phyloP scores from a whole-genome alignment of 2,797 vertebrate species.

The Gadopsis marmoratus region DNA sequence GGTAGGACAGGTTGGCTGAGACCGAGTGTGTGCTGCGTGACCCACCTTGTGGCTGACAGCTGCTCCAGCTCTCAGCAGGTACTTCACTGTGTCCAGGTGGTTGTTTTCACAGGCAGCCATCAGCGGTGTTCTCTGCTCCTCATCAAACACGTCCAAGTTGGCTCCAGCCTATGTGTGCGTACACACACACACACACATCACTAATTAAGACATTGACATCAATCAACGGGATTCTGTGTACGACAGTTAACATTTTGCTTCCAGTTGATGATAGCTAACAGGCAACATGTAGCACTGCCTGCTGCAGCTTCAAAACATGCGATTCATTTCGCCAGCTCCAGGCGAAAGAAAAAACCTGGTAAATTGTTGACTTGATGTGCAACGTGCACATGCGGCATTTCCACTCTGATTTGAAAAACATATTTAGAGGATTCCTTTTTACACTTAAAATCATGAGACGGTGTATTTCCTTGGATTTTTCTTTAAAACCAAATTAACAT shows the following conservation, averaged over 20 bases:
- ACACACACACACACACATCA: background rate
- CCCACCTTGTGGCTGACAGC: constrained; percentile 91
- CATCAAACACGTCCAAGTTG: constrained; percentile 94
- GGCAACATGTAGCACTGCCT: background rate
- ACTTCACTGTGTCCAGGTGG: constrained; percentile 94
- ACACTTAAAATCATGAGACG: background rate
- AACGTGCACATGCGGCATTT: background rate
- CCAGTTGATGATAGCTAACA: background rate
- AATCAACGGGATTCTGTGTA: no score
- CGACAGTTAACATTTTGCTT: background rate
- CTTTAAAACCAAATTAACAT: background rate
- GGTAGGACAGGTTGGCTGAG: background rate
- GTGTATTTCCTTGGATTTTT: background rate
- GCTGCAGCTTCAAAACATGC: background rate
- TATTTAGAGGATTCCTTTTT: background rate
- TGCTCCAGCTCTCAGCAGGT: constrained; percentile 95
- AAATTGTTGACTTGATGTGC: background rate
- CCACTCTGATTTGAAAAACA: background rate
- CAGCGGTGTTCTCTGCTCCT: constrained; percentile 93
- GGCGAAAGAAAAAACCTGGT: background rate
- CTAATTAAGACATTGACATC: background rate
- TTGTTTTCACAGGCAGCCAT: constrained; percentile 96
- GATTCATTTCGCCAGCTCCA: background rate
- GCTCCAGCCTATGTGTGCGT: constrained; percentile 89
- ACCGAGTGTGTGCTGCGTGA: background rate